These are phyloP conservation scores for Ectemnius continuus DNA, from an alignment of 2,888 invertebrate species.

Conservation along the genomic window DNA sequence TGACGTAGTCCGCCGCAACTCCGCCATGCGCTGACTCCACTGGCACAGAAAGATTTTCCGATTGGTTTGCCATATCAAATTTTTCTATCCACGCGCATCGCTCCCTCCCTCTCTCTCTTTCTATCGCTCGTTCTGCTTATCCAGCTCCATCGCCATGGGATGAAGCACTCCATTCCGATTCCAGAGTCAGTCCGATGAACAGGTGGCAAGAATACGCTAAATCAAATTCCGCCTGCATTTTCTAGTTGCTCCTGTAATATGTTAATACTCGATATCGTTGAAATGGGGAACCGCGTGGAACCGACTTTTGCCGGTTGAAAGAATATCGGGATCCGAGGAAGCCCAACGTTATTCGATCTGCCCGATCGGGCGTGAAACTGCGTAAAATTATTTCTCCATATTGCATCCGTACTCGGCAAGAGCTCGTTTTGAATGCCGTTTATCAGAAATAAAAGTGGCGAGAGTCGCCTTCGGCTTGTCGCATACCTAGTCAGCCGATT, in stretches of 20 bases:
- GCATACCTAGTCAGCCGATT: neutral
- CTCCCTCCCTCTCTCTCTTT: neutral
- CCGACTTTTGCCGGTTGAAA: no score
- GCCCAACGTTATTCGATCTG: neutral
- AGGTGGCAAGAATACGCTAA: no score
- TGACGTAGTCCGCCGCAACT: constrained; percentile 3
- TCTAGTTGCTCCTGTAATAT: no score
- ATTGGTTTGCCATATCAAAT: neutral
- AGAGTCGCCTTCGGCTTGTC: neutral
- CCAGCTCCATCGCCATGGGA: no score
- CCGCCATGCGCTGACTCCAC: neutral
- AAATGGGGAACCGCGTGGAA: no score
- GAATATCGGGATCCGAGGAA: neutral
- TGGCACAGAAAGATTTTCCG: constrained; percentile 6
- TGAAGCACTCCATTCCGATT: no score
- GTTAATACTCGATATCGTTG: no score
- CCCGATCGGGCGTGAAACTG: constrained; percentile 3
- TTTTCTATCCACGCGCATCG: neutral
- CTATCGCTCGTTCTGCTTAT: no score
- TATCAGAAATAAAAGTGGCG: neutral
- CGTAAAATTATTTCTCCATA: constrained; percentile 6
- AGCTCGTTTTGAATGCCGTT: neutral
- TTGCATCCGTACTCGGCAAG: no score
- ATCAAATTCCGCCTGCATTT: no score
- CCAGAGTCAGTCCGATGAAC: no score